Percentiles rank a stretch among this genome's conserved stretches.
Conservation (phyloP, 2,888 invertebrate genomes). For the Lamproptera curius region DNA sequence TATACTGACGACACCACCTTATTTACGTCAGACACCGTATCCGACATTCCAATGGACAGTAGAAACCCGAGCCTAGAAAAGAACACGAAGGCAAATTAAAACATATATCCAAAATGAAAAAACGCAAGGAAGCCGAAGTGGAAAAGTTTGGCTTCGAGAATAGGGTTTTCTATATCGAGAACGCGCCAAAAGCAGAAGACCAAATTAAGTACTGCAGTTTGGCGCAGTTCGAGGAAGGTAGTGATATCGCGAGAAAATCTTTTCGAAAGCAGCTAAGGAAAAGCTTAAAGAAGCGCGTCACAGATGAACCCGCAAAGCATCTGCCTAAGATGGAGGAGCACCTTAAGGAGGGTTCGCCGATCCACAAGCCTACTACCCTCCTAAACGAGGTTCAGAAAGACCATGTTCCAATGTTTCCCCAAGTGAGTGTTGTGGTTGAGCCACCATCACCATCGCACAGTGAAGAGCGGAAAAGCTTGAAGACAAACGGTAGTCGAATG, state of each 20-base stretch:
- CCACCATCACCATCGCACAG: constrained; percentile 85
- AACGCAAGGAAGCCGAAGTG: constrained; percentile 57
- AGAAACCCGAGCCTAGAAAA: constrained; percentile 76
- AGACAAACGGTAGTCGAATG: constrained; percentile 61
- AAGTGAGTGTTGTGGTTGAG: constrained; percentile 85
- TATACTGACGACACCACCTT: constrained; percentile 85
- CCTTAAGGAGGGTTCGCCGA: constrained; percentile 34
- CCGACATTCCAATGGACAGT: constrained; percentile 72
- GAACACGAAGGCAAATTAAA: constrained; percentile 78
- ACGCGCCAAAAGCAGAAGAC: constrained; percentile 70
- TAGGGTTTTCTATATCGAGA: constrained; percentile 81
- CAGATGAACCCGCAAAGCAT: constrained; percentile 52
- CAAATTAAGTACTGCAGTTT: constrained; percentile 86
- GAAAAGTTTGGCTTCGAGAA: constrained; percentile 86
- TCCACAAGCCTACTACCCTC: constrained; percentile 22
- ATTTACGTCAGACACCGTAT: constrained; percentile 78
- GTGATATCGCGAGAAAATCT: constrained; percentile 88
- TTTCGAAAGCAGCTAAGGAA: constrained; percentile 78
- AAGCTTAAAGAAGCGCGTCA: constrained; percentile 61
- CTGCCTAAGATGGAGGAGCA: constrained; percentile 56
- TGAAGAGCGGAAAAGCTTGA: constrained; percentile 73
- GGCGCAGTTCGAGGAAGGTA: constrained; percentile 90
- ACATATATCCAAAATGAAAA: constrained; percentile 69
- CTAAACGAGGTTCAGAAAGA: constrained; percentile 21
- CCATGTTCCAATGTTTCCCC: constrained; percentile 67